Percentiles rank a stretch among this genome's conserved stretches.
Evolutionary conservation across 2,888 invertebrate genomes (phyloP).

Genomic region (Leptarthrus brevirostris): DNA sequence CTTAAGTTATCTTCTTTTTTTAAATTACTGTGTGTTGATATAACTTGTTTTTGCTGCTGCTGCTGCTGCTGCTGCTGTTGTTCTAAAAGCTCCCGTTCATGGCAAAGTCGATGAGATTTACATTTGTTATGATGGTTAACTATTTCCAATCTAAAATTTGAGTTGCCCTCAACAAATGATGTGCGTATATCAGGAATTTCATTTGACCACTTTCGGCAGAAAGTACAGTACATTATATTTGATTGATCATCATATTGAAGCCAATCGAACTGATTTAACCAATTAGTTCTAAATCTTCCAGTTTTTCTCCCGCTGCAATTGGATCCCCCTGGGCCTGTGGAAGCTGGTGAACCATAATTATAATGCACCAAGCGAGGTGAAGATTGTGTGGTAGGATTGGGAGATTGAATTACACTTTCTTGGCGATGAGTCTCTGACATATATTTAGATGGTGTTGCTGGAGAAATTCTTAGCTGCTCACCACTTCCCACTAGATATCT

Average conservation of each 20-base stretch:
- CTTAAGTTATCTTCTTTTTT: slow-evolving; percentile 8
- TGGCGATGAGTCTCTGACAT: slow-evolving; percentile 52
- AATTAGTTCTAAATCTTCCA: slow-evolving; percentile 75
- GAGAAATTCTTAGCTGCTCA: slow-evolving; percentile 23
- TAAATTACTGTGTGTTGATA: background rate
- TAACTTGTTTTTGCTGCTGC: background rate
- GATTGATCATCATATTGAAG: slow-evolving; percentile 75
- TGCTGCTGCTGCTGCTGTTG: slow-evolving; percentile 49
- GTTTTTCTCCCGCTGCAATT: slow-evolving; percentile 68
- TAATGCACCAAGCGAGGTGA: slow-evolving; percentile 20
- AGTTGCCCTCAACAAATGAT: slow-evolving; percentile 82
- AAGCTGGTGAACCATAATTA: slow-evolving; percentile 25
- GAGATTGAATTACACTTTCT: slow-evolving; percentile 56
- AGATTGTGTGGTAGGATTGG: slow-evolving; percentile 54
- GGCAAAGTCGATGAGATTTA: slow-evolving; percentile 79
- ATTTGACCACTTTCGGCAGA: slow-evolving; percentile 79
- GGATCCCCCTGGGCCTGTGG: slow-evolving; percentile 31
- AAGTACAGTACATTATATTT: slow-evolving; percentile 80
- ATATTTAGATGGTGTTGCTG: slow-evolving; percentile 47
- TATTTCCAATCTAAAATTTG: slow-evolving; percentile 81
- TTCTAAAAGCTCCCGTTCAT: slow-evolving; percentile 67
- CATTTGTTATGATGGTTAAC: slow-evolving; percentile 84
- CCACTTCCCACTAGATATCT: slow-evolving; percentile 50
- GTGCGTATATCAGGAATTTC: slow-evolving; percentile 78
- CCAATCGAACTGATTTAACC: slow-evolving; percentile 80